A percentile compares a stretch with the other conserved stretches of the same genome.
These are phyloP conservation scores for Xiphias gladius DNA, from an alignment of 2,113 vertebrate genomes.

Conservation along the genomic window DNA sequence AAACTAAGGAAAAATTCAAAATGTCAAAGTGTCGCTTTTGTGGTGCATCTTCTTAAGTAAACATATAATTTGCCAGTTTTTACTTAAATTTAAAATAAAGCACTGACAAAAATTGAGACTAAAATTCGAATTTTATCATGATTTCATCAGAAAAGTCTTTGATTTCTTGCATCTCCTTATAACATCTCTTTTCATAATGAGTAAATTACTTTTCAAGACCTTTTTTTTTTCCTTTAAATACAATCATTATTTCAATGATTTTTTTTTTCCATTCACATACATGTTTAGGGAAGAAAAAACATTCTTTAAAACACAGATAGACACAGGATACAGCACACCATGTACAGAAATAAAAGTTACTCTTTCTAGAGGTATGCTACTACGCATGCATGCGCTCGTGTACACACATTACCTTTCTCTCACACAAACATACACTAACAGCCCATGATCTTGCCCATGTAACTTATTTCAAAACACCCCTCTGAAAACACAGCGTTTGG, in stretches of 20 bases:
- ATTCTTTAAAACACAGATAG: constrained; percentile 47
- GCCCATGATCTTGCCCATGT: background rate
- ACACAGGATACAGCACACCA: constrained; percentile 49
- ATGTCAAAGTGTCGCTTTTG: background rate
- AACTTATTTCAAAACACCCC: background rate
- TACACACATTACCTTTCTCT: constrained; percentile 17
- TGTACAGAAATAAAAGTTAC: constrained; percentile 40
- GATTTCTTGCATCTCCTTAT: constrained; percentile 7
- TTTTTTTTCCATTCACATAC: constrained; percentile 69
- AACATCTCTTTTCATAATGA: constrained; percentile 16
- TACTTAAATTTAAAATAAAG: background rate
- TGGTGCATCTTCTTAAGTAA: background rate
- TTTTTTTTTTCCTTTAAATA: constrained; percentile 61
- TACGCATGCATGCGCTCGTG: constrained; percentile 48
- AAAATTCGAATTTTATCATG: constrained; percentile 61
- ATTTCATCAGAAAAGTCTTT: constrained; percentile 33
- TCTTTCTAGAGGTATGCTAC: constrained; percentile 42
- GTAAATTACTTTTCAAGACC: constrained; percentile 34
- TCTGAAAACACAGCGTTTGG: background rate
- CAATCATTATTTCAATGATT: constrained; percentile 71
- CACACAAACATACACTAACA: background rate
- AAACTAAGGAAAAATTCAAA: constrained; percentile 2
- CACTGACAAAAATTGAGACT: background rate
- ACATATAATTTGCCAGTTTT: background rate
- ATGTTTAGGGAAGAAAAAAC: constrained; percentile 47